Evolutionary conservation across 2,113 vertebrate genomes (phyloP), one percentile per base, ranked within the genome.

Genomic region (Ellobius talpinus): DNA sequence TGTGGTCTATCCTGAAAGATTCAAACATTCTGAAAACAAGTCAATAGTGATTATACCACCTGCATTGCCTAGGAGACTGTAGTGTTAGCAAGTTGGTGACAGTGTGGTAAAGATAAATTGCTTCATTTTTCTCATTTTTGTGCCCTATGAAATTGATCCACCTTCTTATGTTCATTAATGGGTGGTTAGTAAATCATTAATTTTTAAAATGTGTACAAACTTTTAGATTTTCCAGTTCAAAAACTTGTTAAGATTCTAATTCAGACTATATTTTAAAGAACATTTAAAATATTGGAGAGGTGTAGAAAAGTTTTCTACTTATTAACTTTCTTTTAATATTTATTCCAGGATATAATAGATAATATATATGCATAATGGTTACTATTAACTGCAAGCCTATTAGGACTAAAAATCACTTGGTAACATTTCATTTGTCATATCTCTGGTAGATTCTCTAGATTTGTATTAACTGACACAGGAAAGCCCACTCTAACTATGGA

Each of bases 31-130:
- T 29, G 39, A 52, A 33, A 31, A 50, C 5, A 8, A 26, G 26
- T 3, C 0, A 19, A 17, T 3, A 19, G 1, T 19, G 33, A 79
- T 33, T 1, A 31, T 87, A 4, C 10, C 24, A 72, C 14, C 1
- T 7, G 36, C 2, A 5, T 0, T 1, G 50, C 5, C 6, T 52
- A 14, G 2, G 17, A 23, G 33, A 23, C 8, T 70, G 23, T 39
- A 72, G 12, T 42, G 47, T 17, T 47, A 9, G 19, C 9, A 42
- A 77, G 17, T 26, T 61, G 31, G 12, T 50, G 52, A 39, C 8
- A 26, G 42, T 5, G 13, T 2, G 16, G 12, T 11, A 3, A 3
- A 61, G 21, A 24, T 39, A 31, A 72, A 61, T 14, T 70, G 0
- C 47, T 33, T 33, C 21, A 0, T 63, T 65, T 3, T 29, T 52